A percentile compares a stretch with the other conserved stretches of the same genome.
Evolutionary conservation across 1,140 invertebrate genomes (phyloP).

Genomic region (Eufriesea mexicana): DNA sequence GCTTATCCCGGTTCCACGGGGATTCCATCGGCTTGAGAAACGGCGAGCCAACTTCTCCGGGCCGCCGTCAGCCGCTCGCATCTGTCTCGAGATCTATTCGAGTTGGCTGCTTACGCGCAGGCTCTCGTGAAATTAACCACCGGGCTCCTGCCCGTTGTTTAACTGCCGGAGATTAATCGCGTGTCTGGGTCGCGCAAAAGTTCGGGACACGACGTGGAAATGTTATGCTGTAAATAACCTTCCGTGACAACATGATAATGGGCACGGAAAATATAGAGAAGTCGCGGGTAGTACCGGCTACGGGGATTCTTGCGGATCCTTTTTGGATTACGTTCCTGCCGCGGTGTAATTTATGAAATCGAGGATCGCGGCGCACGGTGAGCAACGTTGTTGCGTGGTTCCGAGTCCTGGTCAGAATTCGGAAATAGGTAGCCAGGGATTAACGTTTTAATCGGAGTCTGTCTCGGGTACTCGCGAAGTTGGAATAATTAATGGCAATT

Average conservation of each 20-base stretch:
- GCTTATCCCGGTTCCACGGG: background rate
- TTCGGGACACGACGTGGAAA: background rate
- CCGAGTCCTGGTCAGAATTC: too few relatives aligned
- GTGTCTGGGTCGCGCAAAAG: background rate
- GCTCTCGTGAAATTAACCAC: conserved; percentile 28
- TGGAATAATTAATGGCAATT: too few relatives aligned
- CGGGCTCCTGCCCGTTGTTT: background rate
- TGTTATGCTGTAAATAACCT: background rate
- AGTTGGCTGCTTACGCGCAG: background rate
- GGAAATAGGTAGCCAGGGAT: too few relatives aligned
- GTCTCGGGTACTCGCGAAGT: too few relatives aligned
- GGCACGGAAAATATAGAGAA: conserved; percentile 2
- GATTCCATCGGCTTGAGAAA: conserved; percentile 15
- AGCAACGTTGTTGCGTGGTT: too few relatives aligned
- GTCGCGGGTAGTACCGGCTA: too few relatives aligned
- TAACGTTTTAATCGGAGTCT: too few relatives aligned
- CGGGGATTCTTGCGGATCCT: background rate
- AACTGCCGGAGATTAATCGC: conserved; percentile 16
- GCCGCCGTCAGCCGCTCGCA: background rate
- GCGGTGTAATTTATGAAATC: background rate
- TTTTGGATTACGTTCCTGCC: background rate
- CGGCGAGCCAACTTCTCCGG: background rate
- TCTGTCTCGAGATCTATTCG: background rate
- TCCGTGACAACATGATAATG: conserved; percentile 10
- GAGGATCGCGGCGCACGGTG: too few relatives aligned